Evolutionary conservation across 1,140 invertebrate genomes (phyloP).

Genomic region (Popillia japonica): DNA sequence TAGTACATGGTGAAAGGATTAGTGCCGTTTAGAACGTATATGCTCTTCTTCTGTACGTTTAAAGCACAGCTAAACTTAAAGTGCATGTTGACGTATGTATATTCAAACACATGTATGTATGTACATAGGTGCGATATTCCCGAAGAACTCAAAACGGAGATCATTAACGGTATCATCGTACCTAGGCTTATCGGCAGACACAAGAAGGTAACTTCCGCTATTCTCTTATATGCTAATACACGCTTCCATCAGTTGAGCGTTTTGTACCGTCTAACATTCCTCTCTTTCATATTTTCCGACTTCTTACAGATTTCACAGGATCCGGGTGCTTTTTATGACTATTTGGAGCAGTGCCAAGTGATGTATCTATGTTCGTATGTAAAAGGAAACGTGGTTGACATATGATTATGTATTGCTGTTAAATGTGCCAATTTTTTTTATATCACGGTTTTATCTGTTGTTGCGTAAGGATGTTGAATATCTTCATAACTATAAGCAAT

Average conservation of each 20-base stretch:
- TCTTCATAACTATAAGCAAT: no score
- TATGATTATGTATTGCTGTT: no score
- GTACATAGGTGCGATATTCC: neutral
- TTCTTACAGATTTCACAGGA: no score
- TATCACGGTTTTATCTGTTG: no score
- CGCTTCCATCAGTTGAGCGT: neutral
- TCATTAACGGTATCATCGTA: neutral
- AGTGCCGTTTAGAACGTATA: neutral
- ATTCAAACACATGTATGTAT: neutral
- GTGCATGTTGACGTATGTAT: neutral
- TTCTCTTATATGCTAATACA: neutral
- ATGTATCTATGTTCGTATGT: no score
- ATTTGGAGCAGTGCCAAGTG: no score
- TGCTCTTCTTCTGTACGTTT: neutral
- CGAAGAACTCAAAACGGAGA: neutral
- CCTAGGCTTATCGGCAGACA: neutral
- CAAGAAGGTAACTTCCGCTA: neutral
- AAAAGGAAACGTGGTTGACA: no score
- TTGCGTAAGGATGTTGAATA: no score
- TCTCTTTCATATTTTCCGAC: neutral
- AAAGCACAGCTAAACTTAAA: neutral
- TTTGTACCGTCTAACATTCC: neutral
- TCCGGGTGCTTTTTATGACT: no score
- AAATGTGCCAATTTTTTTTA: no score
- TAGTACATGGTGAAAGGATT: conserved; percentile 5